phyloP scores from a whole-genome alignment of 2,797 vertebrate species.

The Brachyrhaphis roseni region DNA sequence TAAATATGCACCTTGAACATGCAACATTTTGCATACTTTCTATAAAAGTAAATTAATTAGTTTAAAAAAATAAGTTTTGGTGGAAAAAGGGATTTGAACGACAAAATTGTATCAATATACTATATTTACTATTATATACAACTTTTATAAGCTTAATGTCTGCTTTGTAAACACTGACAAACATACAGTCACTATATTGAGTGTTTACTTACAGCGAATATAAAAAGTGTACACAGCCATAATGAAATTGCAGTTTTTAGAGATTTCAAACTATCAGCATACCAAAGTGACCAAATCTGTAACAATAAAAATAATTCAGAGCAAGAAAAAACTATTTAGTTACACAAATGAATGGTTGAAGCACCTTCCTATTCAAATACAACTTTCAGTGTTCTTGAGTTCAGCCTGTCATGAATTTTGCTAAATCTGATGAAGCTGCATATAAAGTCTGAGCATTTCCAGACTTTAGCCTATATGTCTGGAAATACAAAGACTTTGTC shows the following conservation, averaged over 20 bases:
- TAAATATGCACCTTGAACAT: constrained; percentile 3
- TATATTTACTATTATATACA: neutral
- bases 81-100: neutral
- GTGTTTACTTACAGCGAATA: neutral
- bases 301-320: neutral
- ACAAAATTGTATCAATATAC: neutral
- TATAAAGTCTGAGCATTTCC: neutral
- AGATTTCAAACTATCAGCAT: neutral
- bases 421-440: neutral
- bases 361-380: neutral
- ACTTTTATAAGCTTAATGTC: neutral
- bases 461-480: neutral
- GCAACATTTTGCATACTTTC: neutral
- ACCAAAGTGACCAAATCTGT: neutral
- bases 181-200: neutral
- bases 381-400: neutral
- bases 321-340: neutral
- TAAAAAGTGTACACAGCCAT: neutral
- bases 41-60: neutral
- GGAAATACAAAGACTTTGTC: neutral
- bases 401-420: neutral
- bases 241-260: neutral
- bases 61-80: neutral
- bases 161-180: neutral
- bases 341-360: neutral